Evolutionary conservation across 2,797 vertebrate genomes (phyloP).

Genomic region (Anisognathus igniventris): DNA sequence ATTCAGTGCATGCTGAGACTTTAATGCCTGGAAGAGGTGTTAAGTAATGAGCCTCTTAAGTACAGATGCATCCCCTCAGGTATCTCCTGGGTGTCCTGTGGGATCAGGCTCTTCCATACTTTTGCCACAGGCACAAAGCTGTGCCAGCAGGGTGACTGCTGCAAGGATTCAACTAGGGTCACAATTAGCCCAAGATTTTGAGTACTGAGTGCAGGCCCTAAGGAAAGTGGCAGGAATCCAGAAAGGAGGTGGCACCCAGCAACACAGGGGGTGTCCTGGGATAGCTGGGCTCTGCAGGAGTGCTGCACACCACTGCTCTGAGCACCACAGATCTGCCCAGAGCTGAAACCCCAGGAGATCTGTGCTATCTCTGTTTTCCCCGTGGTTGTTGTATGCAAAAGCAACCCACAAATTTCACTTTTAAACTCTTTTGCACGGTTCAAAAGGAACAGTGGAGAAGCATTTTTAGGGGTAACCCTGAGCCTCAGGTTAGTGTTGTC

Average conservation of each 20-base stretch:
- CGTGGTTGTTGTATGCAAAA: neutral
- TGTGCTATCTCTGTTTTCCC: neutral
- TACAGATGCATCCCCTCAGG: neutral
- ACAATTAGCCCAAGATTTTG: neutral
- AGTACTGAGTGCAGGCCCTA: neutral
- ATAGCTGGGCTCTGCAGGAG: rapidly evolving
- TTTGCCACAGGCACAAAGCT: neutral
- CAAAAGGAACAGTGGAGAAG: neutral
- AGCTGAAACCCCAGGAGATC: neutral
- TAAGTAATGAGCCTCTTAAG: neutral
- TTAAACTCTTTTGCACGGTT: neutral
- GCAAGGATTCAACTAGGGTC: neutral
- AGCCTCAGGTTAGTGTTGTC: neutral
- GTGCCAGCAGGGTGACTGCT: neutral
- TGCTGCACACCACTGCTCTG: neutral
- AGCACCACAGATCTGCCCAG: neutral
- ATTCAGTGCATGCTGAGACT: neutral
- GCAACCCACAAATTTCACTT: neutral
- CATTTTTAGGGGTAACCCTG: neutral
- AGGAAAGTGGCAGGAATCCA: neutral
- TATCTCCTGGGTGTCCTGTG: neutral
- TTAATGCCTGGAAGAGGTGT: neutral
- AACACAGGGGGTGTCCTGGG: neutral
- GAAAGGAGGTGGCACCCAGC: neutral
- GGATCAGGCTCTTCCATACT: neutral